Evolutionary conservation across 2,797 vertebrate genomes (phyloP), one percentile per base, ranked within the genome.

Genomic region (Micropoecilia bifurca): DNA sequence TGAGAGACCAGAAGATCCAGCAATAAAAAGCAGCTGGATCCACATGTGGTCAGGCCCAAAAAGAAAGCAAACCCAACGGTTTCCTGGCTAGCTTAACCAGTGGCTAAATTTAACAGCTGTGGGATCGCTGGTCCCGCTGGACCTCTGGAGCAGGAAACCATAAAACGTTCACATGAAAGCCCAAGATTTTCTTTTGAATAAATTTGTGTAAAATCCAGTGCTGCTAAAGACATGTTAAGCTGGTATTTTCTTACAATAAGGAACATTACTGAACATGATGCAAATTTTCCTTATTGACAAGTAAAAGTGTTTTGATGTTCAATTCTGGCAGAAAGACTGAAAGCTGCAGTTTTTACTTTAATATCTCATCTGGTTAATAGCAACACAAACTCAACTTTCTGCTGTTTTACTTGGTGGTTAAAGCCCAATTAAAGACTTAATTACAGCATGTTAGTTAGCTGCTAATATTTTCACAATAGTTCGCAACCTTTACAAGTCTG

Each of bases 101-200:
- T 59, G 69, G 89, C 87, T 92, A 90, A 92, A 93, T 93, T 93
- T 93, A 93, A 84, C 85, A 90, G 88, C 91, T 93, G 93, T 91
- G 93, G 90, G 89, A 92, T 92, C 82, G 85, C 53, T 82, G 86
- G 86, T 90, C 92, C 87, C 89, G 0, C 73, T 61, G 91, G 93
- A 91, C 86, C 82, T 88, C 87, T 73, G 89, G 61, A 87, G 87
- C 79, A 91, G 92, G 90, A 93, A 94, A 85, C 39, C 59, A 76
- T 80, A 76, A 85, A 88, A 79, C 18, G 10, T 88, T 90, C 80
- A 77, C 90, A 86, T 82, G 76, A 46, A 87, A 69, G 16, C 63
- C 63, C 41, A 12, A 0, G 3, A 1, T 78, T 77, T 80, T 20
- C 0, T 30, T 41, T 28, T 0, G 16, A 57, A 9, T 72, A 18